Evolutionary conservation across 2,113 vertebrate genomes (phyloP).

Genomic region (Gila orcuttii): DNA sequence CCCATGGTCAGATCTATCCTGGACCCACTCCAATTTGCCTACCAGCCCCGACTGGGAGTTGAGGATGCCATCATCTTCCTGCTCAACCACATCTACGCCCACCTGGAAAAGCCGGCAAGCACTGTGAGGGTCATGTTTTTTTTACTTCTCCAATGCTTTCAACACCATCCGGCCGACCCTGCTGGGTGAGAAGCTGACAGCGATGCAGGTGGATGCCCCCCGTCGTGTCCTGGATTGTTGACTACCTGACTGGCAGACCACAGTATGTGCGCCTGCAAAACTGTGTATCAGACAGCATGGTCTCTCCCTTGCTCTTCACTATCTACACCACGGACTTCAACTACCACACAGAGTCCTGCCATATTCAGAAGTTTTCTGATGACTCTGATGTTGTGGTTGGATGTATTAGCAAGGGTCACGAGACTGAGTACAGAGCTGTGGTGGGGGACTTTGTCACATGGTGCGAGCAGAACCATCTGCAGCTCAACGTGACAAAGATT

Average conservation of each 20-base stretch:
- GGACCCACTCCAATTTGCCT: too few relatives aligned
- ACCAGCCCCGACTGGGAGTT: background rate
- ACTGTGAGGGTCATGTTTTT: conserved; percentile 27
- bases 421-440: conserved; percentile 11
- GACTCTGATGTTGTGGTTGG: conserved; percentile 8
- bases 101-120: background rate
- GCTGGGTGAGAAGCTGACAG: conserved; percentile 6
- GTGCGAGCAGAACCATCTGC: conserved; percentile 29
- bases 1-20: background rate
- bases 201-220: background rate
- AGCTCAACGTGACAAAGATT: conserved; percentile 24
- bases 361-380: conserved; percentile 30
- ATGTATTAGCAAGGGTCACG: background rate
- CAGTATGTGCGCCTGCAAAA: too few relatives aligned
- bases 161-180: background rate
- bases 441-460: background rate
- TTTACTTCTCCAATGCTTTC: conserved; percentile 39
- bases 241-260: too few relatives aligned
- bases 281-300: too few relatives aligned
- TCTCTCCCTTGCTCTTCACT: too few relatives aligned
- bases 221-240: conserved; percentile 30
- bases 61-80: conserved; percentile 4
- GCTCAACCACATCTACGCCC: background rate
- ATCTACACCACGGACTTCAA: background rate
- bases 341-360: background rate